Evolutionary conservation across 2,113 vertebrate genomes (phyloP), one percentile per base, ranked within the genome.

Genomic region (Ibidorhyncha struthersii): DNA sequence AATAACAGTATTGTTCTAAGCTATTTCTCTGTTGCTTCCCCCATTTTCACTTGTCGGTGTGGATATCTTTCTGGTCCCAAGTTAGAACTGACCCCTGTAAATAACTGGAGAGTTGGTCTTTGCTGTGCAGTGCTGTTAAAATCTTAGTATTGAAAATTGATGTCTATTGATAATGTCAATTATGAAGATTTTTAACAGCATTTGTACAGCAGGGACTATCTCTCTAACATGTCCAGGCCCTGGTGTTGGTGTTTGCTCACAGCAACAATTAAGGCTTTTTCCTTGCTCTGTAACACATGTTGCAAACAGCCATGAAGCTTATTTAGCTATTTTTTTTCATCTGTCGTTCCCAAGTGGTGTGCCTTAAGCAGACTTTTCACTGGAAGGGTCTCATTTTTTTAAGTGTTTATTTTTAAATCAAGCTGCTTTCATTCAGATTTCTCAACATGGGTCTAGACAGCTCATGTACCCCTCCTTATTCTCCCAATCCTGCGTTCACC

Each of bases 261-360:
- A 25, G n/a, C 4, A 14, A 55, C 10, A 56, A 52, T 30, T 12
- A 36, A 56, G 32, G 13, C 8, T 79, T 91, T 95, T 81, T 43
- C 36, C 23, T 83, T 69, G 14, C 12, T 4, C 56, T 41, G 3
- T 34, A 82, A 23, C 6, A 3, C 5, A 3, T 13, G 29, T 84
- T 91, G 6, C 23, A 30, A 78, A 50, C 19, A 59, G 59, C 38
- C 53, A 36, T 4, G 15, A 70, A 17, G 16, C 9, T 89, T 45
- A 49, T 78, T 81, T 89, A 65, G 50, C 25, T 45, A 3, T 40
- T 85, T 7, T 16, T 16, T 80, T 73, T 74, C 3, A 77, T 34
- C 47, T 49, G 3, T 30, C 0, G 0, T 67, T 89, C 47, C 32
- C 32, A 41, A 59, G 7, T 19, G 8, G 2, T 53, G 8, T 8